Conservation (phyloP, 2,888 invertebrate genomes). For the Drosophila colorata region DNA sequence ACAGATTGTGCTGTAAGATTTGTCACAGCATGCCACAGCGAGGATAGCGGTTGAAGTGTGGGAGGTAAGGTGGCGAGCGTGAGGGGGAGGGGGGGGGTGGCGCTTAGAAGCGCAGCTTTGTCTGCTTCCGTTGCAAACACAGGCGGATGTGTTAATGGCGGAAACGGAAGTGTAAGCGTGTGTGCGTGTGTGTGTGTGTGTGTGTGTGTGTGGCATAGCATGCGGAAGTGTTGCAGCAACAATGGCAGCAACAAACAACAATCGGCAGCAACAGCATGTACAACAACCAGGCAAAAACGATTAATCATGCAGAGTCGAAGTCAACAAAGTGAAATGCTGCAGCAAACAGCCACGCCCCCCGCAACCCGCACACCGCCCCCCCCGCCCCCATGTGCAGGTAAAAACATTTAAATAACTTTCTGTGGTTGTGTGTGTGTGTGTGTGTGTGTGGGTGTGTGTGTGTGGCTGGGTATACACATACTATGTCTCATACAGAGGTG, state of each 20-base stretch:
- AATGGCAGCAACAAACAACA: slow-evolving; percentile 26
- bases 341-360: background rate
- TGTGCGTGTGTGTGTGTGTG: slow-evolving; percentile 24
- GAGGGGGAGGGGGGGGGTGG: background rate
- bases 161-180: slow-evolving; percentile 69
- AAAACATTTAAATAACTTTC: slow-evolving; percentile 18
- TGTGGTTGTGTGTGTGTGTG: slow-evolving; percentile 1
- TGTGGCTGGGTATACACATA: slow-evolving; percentile 80
- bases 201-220: slow-evolving; percentile 20
- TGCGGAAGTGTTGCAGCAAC: slow-evolving; percentile 56
- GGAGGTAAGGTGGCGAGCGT: too few species aligned
- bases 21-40: slow-evolving; percentile 44
- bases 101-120: slow-evolving; percentile 37
- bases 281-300: slow-evolving; percentile 37
- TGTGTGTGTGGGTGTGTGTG: slow-evolving; percentile 19
- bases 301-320: slow-evolving; percentile 54
- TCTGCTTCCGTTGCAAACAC: slow-evolving; percentile 62
- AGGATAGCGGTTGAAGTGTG: background rate
- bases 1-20: slow-evolving; percentile 48
- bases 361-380: too few species aligned
- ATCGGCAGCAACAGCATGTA: slow-evolving; percentile 30
- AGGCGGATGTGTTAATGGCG: slow-evolving; percentile 74
- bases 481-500: slow-evolving; percentile 85
- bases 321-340: slow-evolving; percentile 24
- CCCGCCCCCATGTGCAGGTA: background rate